Evolutionary conservation across 1,140 invertebrate genomes (phyloP).

Genomic region (Ostrea denselamellosa): DNA sequence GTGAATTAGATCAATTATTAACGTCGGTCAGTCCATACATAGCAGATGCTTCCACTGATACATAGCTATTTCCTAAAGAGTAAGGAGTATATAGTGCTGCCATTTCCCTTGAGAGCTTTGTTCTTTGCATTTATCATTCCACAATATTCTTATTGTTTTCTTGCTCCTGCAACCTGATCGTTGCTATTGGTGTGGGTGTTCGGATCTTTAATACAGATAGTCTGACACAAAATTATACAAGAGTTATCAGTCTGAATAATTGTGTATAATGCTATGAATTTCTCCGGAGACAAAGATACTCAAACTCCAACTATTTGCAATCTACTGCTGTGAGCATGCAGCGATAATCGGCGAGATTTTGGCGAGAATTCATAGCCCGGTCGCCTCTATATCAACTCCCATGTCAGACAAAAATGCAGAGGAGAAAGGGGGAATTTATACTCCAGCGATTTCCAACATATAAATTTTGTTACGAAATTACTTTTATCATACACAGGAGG

Average conservation of each 20-base stretch:
- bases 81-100: background rate
- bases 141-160: background rate
- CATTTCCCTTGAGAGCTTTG: background rate
- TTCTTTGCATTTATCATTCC: background rate
- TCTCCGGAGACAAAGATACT: slow-evolving; percentile 3
- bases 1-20: background rate
- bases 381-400: slow-evolving; percentile 15
- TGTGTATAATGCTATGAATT: background rate
- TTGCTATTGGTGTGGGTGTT: background rate
- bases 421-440: background rate
- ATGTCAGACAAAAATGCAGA: slow-evolving; percentile 29
- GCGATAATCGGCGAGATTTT: slow-evolving; percentile 36
- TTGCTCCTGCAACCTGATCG: background rate
- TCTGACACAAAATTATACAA: background rate
- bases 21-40: background rate
- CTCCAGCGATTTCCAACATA: background rate
- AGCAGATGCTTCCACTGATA: no score
- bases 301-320: background rate
- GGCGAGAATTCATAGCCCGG: slow-evolving; percentile 11
- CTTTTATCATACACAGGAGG: background rate
- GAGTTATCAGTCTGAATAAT: slow-evolving; percentile 8
- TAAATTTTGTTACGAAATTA: background rate
- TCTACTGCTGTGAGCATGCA: background rate
- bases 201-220: background rate
- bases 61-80: background rate